Evolutionary conservation across 1,140 invertebrate species (phyloP), one percentile per base, ranked within the genome.

Genomic region (Cydia strobilella): DNA sequence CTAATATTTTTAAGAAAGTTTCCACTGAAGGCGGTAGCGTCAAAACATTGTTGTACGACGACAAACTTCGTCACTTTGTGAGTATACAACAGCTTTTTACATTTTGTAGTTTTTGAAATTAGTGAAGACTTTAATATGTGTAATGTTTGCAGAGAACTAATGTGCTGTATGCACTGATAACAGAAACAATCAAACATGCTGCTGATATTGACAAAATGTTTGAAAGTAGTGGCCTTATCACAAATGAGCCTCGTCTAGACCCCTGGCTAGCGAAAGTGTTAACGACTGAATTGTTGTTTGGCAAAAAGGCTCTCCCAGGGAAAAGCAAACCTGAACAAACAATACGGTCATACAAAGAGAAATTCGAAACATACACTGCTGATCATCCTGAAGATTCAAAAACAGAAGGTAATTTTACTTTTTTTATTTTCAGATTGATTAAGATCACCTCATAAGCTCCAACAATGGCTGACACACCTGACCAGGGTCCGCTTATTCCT

Each of bases 241-340:
- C 94, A 75, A 95, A 96, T 75, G 95, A 97, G 85, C 88, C 94
- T 23, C 93, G 94, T 69, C 93, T 97, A 77, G 94, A 97, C 84
- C 93, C 94, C 2, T 95, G 95, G 92, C 87, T 98, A 69, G 95
- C 96, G 1, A 95, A 94, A 90, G 93, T 98, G 81, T 92, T 98
- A 6, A 95, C 97, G 76, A 95, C 96, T 54, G 97, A 98, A 89
- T 90, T 97, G 27, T 87, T 98, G n/a, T 97, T 96, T 94, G 96
- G 97, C 59, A 96, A 97, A 91, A 94, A 94, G 86, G 75, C 84
- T n/a, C 90, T 98, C 13, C 94, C 94, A 73, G 94, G 94, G 15
- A 93, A 95, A 65, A 95, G 94, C 78, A 96, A 95, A 90, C 96
- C 96, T 6, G 91, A 96, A 66, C 82, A 94, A 91, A 96, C 95